These are phyloP conservation scores for Neolamprologus variostigma DNA, from an alignment of 2,113 vertebrate species.

Conservation along the genomic window DNA sequence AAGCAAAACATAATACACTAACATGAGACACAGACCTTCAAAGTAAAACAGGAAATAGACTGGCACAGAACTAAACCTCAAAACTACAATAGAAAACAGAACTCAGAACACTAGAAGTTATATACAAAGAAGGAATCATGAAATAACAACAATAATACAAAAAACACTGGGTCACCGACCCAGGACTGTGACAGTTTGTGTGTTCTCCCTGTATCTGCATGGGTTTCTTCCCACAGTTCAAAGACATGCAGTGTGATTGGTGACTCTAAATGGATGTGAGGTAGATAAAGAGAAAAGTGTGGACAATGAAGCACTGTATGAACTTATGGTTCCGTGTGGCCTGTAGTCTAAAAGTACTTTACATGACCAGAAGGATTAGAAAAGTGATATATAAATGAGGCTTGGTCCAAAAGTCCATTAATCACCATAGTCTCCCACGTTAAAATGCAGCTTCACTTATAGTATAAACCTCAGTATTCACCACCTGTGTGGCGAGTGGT, in stretches of 20 bases:
- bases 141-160: background rate
- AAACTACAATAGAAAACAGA: background rate
- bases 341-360: background rate
- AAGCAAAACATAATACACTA: background rate
- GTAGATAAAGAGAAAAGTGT: background rate
- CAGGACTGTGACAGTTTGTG: background rate
- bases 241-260: background rate
- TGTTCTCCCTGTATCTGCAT: background rate
- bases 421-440: background rate
- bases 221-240: background rate
- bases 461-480: background rate
- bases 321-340: background rate
- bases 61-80: background rate
- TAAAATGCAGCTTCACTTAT: background rate
- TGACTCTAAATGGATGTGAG: background rate
- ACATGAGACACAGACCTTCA: background rate
- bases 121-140: background rate
- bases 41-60: background rate
- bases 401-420: background rate
- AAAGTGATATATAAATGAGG: background rate
- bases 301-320: background rate
- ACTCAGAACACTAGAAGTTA: background rate
- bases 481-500: background rate
- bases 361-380: background rate
- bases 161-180: background rate